Evolutionary conservation across 2,113 vertebrate genomes (phyloP).

Genomic region (Pollachius pollachius): DNA sequence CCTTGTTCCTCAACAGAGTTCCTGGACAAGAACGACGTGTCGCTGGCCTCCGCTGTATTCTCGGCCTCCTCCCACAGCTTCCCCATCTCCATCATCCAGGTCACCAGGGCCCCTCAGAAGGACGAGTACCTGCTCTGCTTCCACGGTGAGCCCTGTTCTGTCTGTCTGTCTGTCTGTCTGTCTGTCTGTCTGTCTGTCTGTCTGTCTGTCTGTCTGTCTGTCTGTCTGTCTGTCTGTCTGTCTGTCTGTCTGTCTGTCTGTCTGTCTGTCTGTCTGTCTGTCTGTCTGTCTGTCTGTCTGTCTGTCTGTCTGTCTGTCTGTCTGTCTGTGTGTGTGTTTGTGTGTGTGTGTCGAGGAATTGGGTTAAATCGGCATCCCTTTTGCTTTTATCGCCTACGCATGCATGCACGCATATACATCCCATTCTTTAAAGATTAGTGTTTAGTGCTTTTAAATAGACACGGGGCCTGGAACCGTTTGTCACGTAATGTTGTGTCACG

Average conservation of each 20-base stretch:
- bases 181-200: slow-evolving; percentile 6
- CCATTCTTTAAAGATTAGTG: no score
- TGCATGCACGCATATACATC: no score
- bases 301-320: not conserved
- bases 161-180: not conserved
- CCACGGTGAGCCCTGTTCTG: slow-evolving; percentile 78
- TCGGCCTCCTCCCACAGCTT: slow-evolving; percentile 96
- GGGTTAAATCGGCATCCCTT: not conserved
- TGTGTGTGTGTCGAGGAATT: not conserved
- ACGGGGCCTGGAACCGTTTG: not conserved
- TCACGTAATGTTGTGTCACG: not conserved
- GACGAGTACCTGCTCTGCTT: slow-evolving; percentile 98
- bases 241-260: not conserved
- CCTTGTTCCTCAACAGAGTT: slow-evolving; percentile 80
- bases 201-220: not conserved
- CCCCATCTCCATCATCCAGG: slow-evolving; percentile 95
- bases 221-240: not conserved
- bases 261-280: not conserved
- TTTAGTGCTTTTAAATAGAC: not conserved
- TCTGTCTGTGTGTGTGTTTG: not conserved
- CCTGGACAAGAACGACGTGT: slow-evolving; percentile 96
- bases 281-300: not conserved
- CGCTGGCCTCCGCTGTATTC: slow-evolving; percentile 92
- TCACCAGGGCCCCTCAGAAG: slow-evolving; percentile 88
- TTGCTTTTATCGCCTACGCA: not conserved